A percentile compares a stretch with the other conserved stretches of the same genome.
phyloP scores from a whole-genome alignment of 2,113 vertebrate species.

The Toxotes jaculatrix region DNA sequence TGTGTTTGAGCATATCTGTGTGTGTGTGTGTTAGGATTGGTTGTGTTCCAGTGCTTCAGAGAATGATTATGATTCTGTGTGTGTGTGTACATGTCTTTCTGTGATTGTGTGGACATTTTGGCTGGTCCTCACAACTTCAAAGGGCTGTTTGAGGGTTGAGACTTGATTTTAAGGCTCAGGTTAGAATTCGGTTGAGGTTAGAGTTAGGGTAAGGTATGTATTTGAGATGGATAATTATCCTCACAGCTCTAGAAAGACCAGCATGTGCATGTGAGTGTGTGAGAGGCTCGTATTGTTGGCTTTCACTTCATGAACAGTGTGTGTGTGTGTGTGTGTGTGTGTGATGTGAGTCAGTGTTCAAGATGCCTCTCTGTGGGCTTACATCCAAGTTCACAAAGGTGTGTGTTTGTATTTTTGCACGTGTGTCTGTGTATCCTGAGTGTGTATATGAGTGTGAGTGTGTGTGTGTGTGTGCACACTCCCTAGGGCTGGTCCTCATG shows the following conservation, averaged over 20 bases:
- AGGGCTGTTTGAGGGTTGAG: too few species aligned
- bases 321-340: not conserved
- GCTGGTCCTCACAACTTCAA: too few species aligned
- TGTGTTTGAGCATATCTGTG: not conserved
- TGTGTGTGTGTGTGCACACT: conserved; percentile 75
- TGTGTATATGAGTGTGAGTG: not conserved
- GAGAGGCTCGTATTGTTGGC: conserved; percentile 17
- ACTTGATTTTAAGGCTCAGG: too few species aligned
- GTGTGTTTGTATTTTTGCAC: not conserved
- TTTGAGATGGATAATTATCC: too few species aligned
- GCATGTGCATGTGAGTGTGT: conserved; percentile 6
- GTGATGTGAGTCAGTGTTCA: conserved; percentile 38
- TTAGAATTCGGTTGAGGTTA: too few species aligned
- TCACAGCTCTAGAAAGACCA: too few species aligned
- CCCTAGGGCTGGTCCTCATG: conserved; percentile 88
- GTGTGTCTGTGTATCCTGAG: conserved; percentile 12
- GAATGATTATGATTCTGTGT: conserved; percentile 33
- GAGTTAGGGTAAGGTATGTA: too few species aligned
- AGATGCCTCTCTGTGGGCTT: conserved; percentile 38
- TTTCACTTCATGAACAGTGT: conserved; percentile 16
- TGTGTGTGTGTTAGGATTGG: not conserved
- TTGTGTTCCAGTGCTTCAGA: conserved; percentile 28
- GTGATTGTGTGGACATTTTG: too few species aligned
- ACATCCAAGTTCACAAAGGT: conserved; percentile 49
- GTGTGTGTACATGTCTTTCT: not conserved